Percentiles rank a stretch among this genome's conserved stretches.
phyloP scores from a whole-genome alignment of 2,113 vertebrate genomes.

The Brachyistius frenatus region DNA sequence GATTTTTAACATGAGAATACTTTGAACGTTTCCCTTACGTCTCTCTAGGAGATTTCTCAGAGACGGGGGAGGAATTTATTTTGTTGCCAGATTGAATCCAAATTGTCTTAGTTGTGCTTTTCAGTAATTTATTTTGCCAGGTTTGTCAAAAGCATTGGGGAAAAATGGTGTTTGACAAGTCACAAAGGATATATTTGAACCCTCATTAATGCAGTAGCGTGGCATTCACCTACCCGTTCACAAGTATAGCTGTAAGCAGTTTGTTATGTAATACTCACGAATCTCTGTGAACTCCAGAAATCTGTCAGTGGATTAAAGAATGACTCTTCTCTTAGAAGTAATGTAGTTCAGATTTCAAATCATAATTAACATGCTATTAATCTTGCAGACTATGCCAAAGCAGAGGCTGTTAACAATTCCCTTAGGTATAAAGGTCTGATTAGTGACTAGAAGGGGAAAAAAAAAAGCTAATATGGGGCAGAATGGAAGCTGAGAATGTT shows the following conservation, averaged over 20 bases:
- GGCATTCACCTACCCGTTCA: conserved; percentile 6
- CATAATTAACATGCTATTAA: conserved; percentile 16
- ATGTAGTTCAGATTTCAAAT: conserved; percentile 12
- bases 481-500: background rate
- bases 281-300: background rate
- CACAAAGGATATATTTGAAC: conserved; percentile 1
- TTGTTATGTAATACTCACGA: conserved; percentile 26
- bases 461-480: conserved; percentile 3
- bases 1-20: conserved; percentile 38
- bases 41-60: background rate
- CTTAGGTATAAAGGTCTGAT: conserved; percentile 19
- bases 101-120: conserved; percentile 1
- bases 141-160: background rate
- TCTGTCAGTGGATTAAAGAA: conserved; percentile 15
- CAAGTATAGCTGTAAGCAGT: background rate
- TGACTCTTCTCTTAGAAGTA: conserved; percentile 3
- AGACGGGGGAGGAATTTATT: background rate
- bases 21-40: conserved; percentile 29
- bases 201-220: conserved; percentile 7
- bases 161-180: conserved; percentile 9
- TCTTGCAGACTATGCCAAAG: conserved; percentile 13
- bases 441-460: background rate
- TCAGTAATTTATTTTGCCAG: conserved; percentile 1
- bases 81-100: background rate
- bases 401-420: conserved; percentile 5